phyloP scores from a whole-genome alignment of 2,888 invertebrate genomes.

The Tetranychus truncatus region DNA sequence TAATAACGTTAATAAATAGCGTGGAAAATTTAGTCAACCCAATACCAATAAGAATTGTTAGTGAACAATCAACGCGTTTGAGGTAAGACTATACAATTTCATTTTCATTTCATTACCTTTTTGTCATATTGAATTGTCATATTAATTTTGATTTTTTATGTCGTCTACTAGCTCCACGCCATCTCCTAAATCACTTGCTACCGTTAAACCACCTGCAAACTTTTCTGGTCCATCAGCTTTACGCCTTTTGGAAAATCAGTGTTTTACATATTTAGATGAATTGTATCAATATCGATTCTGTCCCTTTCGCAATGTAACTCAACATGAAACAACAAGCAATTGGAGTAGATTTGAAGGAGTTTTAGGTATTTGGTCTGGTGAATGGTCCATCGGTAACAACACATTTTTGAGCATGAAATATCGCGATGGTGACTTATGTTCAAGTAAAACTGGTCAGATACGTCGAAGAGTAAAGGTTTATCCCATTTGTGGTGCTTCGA shows the following conservation, averaged over 20 bases:
- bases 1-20: background rate
- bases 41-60: background rate
- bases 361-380: background rate
- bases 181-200: background rate
- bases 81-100: background rate
- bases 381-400: background rate
- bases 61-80: background rate
- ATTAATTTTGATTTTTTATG: background rate
- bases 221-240: constrained; percentile 17
- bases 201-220: constrained; percentile 6
- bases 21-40: background rate
- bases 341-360: background rate
- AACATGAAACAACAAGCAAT: constrained; percentile 23
- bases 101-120: background rate
- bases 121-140: background rate
- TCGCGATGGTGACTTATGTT: constrained; percentile 4
- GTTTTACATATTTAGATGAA: constrained; percentile 16
- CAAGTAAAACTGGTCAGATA: background rate
- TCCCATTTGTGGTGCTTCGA: background rate
- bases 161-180: background rate
- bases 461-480: background rate
- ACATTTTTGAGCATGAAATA: background rate
- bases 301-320: constrained; percentile 25
- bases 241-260: constrained; percentile 8
- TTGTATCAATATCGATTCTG: constrained; percentile 23